Evolutionary conservation across 2,113 vertebrate species (phyloP).

Genomic region (Sylvilagus bachmani): DNA sequence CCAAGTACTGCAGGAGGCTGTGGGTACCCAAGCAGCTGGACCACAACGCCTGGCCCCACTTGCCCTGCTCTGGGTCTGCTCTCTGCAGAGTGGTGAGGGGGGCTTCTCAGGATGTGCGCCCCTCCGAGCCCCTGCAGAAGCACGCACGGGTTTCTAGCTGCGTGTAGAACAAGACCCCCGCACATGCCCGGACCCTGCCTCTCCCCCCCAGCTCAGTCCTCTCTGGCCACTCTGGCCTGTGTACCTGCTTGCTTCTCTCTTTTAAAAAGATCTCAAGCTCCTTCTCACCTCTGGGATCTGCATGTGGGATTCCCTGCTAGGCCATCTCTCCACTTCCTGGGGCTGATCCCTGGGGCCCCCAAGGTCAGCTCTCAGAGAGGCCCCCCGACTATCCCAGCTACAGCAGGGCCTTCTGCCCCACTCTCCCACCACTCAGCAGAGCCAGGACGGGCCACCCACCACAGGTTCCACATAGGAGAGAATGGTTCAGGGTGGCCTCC

Average conservation of each 20-base stretch:
- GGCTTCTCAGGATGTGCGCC: background rate
- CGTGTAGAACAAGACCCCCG: background rate
- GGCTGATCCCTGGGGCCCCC: background rate
- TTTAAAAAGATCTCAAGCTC: background rate
- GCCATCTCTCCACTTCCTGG: background rate
- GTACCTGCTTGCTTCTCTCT: background rate
- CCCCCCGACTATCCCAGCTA: background rate
- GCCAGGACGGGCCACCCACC: no score
- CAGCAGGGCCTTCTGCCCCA: background rate
- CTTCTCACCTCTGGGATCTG: background rate
- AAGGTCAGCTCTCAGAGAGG: background rate
- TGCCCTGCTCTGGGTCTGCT: background rate
- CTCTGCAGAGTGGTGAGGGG: background rate
- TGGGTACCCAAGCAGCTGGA: no score
- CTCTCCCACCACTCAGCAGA: no score
- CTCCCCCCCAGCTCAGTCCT: accelerated
- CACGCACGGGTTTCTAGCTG: background rate
- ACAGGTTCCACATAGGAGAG: no score
- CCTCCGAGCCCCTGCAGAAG: background rate
- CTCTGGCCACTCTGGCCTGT: background rate
- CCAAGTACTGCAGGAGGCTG: background rate
- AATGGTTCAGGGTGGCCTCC: no score
- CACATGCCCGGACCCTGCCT: background rate
- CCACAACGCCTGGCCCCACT: background rate
- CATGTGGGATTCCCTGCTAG: background rate